Evolutionary conservation across 2,797 vertebrate genomes (phyloP), one percentile per base, ranked within the genome.

Genomic region (Silurus aristotelis): DNA sequence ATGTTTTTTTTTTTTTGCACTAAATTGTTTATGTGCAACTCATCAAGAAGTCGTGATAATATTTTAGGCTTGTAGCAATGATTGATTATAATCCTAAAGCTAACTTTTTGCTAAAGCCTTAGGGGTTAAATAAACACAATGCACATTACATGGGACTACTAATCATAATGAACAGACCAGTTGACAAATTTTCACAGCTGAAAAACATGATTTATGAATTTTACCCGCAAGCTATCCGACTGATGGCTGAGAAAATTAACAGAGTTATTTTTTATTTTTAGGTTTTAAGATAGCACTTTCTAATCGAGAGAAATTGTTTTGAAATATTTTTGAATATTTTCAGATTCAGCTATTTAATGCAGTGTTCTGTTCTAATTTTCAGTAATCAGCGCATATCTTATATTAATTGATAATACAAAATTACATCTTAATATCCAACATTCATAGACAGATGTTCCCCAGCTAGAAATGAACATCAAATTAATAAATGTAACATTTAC

Each of bases 191-290:
- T 80, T 66, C 43, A 22, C 15, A 10, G 7, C 13, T 80, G 43
- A 66, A 80, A 80, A 80, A 38, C 78, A 8, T 48, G n/a, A 80
- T 80, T 80, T 66, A 64, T 63, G 13, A 79, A 46, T 31, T 43
- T 61, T 20, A 13, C 2, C 15, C 2, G 38, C 38, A 38, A 2
- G 4, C 38, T 38, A 31, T 31, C 31, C 31, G 31, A 31, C 31
- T 31, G 31, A 31, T 31, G 31, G 31, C 31, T 31, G 31, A 31
- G 31, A 31, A 31, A 31, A 31, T 31, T 31, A 31, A 2, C 31
- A 31, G 31, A 31, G 31, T 31, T 31, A 31, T 38, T 38, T 38
- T 38, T 38, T 38, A 38, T 38, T 38, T 38, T 38, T 38, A 38
- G 38, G 4, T 38, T 38, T 38, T 38, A 38, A 38, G 38, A 38